These are phyloP conservation scores for Polypterus senegalus DNA, from an alignment of 2,113 vertebrate genomes.

Conservation along the genomic window DNA sequence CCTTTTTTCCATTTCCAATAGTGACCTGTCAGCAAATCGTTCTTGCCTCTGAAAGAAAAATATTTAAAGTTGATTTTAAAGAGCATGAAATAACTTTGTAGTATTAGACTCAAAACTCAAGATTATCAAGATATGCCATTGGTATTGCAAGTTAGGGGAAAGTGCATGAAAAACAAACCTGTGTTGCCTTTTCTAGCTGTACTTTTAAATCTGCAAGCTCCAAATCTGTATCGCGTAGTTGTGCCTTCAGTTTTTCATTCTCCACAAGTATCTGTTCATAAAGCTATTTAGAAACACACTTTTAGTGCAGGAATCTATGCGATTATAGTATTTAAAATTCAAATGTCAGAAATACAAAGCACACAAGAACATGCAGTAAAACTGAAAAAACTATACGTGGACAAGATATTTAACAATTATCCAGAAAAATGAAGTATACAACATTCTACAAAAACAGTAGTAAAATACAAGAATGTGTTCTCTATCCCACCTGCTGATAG, in stretches of 20 bases:
- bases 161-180: slow-evolving; percentile 47
- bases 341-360: too few species aligned
- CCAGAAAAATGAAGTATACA: too few species aligned
- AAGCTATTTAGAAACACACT: slow-evolving; percentile 55
- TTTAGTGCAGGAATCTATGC: neutral
- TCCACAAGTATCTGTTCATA: slow-evolving; percentile 93
- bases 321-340: neutral
- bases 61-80: slow-evolving; percentile 1
- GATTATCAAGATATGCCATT: neutral
- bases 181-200: slow-evolving; percentile 90
- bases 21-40: slow-evolving; percentile 89
- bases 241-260: slow-evolving; percentile 93
- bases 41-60: slow-evolving; percentile 77
- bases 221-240: slow-evolving; percentile 88
- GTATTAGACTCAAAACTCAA: neutral
- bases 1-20: slow-evolving; percentile 98
- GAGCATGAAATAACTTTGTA: neutral
- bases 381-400: too few species aligned
- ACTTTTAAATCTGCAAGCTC: slow-evolving; percentile 87
- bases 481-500: too few species aligned
- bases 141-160: neutral
- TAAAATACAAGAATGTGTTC: too few species aligned
- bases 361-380: too few species aligned
- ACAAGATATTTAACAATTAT: too few species aligned
- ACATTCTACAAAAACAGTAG: too few species aligned